Percentiles rank a stretch among this genome's conserved stretches.
Evolutionary conservation across 2,113 vertebrate species (phyloP).

Genomic region (Pogona vitticeps): DNA sequence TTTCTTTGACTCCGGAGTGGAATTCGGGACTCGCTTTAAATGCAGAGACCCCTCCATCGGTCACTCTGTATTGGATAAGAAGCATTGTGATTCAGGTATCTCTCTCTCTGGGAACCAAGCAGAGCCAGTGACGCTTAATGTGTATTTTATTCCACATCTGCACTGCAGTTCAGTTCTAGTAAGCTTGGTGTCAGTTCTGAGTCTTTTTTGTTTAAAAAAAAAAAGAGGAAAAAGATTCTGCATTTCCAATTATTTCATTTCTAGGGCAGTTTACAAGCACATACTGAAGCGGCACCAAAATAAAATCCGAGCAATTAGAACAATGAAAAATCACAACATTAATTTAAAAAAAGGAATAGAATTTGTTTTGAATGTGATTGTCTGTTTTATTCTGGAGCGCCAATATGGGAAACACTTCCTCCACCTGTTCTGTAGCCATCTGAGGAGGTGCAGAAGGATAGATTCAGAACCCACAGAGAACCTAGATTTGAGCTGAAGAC

Average conservation of each 20-base stretch:
- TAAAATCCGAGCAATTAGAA: not conserved
- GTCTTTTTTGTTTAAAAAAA: not conserved
- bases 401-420: not conserved
- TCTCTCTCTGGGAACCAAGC: not conserved
- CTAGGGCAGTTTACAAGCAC: not conserved
- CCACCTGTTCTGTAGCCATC: not conserved
- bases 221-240: not conserved
- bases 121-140: not conserved
- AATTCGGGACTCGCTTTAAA: not conserved
- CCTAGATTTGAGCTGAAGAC: too few relatives aligned
- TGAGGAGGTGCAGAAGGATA: not conserved
- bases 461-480: too few relatives aligned
- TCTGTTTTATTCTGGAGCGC: not conserved
- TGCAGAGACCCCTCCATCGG: not conserved
- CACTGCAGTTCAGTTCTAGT: not conserved
- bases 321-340: too few relatives aligned
- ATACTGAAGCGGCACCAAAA: not conserved
- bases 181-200: not conserved
- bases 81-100: too few relatives aligned
- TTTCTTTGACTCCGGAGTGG: not conserved
- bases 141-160: not conserved
- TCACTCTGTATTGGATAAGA: too few relatives aligned
- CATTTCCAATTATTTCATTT: not conserved
- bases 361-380: not conserved
- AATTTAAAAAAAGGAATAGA: too few relatives aligned